A percentile compares a stretch with the other conserved stretches of the same genome.
Conservation (phyloP, 1,140 invertebrate genomes). For the Macrobrachium rosenbergii region DNA sequence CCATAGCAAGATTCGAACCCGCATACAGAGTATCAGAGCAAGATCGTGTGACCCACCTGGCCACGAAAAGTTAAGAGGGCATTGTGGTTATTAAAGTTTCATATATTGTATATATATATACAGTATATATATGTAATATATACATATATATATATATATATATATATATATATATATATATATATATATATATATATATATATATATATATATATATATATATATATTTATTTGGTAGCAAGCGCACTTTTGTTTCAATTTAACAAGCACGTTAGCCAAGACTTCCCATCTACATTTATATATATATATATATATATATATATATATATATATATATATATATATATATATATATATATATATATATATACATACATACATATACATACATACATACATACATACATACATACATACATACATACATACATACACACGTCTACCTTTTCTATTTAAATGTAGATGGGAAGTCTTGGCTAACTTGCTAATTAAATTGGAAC, state of each 20-base stretch:
- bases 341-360: slow-evolving; percentile 10
- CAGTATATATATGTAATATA: neutral
- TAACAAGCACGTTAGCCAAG: no score
- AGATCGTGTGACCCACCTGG: no score
- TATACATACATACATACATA: slow-evolving; percentile 54
- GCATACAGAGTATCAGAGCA: no score
- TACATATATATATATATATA: slow-evolving; percentile 6
- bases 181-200: slow-evolving; percentile 57
- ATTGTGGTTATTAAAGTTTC: no score
- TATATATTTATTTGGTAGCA: no score
- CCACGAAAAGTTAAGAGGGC: no score
- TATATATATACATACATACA: slow-evolving; percentile 31
- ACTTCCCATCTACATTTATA: no score
- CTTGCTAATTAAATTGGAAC: no score
- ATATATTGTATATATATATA: no score
- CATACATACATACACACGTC: slow-evolving; percentile 43
- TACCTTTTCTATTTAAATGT: neutral
- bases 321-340: neutral
- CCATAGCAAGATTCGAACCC: no score
- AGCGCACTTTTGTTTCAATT: no score
- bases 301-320: neutral
- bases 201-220: slow-evolving; percentile 44
- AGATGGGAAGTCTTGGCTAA: no score
- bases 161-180: slow-evolving; percentile 37
- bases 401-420: slow-evolving; percentile 35